A percentile compares a stretch with the other conserved stretches of the same genome.
Conservation (phyloP, 1,140 invertebrate species). For the Rhagoletis zephyria region DNA sequence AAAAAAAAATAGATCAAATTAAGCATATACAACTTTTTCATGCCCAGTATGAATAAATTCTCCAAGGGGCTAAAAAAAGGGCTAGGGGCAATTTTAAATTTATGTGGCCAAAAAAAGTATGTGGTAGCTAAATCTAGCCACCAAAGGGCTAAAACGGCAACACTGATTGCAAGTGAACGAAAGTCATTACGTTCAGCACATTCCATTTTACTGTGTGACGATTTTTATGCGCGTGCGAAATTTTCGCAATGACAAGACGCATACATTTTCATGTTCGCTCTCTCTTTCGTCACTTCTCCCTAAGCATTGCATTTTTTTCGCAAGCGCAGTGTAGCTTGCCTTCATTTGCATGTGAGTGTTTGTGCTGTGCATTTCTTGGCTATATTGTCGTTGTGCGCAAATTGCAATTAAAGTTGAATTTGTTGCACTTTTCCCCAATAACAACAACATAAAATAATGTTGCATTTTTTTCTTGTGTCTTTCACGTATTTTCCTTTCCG, state of each 20-base stretch:
- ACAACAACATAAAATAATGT: not conserved
- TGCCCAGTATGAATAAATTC: too few species aligned
- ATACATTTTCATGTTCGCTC: not conserved
- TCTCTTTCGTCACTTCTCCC: not conserved
- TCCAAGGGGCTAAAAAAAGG: too few species aligned
- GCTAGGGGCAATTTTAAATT: too few species aligned
- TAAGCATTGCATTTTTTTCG: not conserved
- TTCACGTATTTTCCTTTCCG: too few species aligned
- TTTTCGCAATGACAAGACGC: not conserved
- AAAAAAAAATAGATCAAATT: too few species aligned
- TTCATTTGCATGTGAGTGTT: not conserved
- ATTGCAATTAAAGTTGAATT: conserved; percentile 2
- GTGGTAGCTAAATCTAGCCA: too few species aligned
- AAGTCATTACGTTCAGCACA: not conserved
- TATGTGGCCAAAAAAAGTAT: too few species aligned
- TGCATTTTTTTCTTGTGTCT: not conserved
- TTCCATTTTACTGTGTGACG: not conserved
- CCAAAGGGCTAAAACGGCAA: too few species aligned
- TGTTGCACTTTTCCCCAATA: not conserved
- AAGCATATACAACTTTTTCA: too few species aligned
- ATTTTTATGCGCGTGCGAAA: conserved; percentile 49
- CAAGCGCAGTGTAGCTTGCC: too few species aligned
- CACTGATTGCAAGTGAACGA: not conserved
- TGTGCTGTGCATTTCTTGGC: not conserved
- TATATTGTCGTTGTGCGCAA: not conserved